Conservation (phyloP, 2,113 vertebrate species). For the Ia io region DNA sequence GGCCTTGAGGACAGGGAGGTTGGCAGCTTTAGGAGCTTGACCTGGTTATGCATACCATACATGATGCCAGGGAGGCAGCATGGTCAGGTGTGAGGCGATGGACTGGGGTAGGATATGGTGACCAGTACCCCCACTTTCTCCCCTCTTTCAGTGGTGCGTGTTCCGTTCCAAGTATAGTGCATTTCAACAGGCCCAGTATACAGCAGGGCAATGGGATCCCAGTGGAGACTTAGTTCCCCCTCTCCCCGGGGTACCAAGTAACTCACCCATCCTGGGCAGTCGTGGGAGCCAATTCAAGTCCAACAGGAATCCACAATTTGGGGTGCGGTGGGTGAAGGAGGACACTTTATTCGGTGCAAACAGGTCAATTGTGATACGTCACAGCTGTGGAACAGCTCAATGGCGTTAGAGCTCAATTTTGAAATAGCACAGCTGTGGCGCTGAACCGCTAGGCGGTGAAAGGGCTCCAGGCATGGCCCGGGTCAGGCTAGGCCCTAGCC, state of each 20-base stretch:
- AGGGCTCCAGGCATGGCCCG: background rate
- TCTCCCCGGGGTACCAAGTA: background rate
- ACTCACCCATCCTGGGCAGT: background rate
- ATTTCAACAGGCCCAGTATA: background rate
- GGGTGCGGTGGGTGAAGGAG: background rate
- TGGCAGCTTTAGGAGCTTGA: background rate
- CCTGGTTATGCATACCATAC: background rate
- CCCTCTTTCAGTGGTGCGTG: background rate
- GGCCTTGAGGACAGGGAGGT: background rate
- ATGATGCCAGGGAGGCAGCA: background rate
- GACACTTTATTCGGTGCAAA: background rate
- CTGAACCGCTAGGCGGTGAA: background rate
- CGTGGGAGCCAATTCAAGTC: background rate
- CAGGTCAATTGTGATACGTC: background rate
- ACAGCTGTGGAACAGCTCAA: background rate
- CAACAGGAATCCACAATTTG: background rate
- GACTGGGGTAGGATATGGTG: background rate
- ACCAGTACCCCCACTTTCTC: background rate
- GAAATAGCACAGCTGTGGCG: background rate
- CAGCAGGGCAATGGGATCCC: background rate
- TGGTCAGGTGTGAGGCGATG: background rate
- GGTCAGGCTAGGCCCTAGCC: background rate
- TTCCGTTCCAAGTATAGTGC: background rate
- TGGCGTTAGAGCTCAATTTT: background rate
- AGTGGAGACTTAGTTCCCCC: background rate